phyloP scores from a whole-genome alignment of 2,113 vertebrate genomes.

The Aptenodytes forsteri region DNA sequence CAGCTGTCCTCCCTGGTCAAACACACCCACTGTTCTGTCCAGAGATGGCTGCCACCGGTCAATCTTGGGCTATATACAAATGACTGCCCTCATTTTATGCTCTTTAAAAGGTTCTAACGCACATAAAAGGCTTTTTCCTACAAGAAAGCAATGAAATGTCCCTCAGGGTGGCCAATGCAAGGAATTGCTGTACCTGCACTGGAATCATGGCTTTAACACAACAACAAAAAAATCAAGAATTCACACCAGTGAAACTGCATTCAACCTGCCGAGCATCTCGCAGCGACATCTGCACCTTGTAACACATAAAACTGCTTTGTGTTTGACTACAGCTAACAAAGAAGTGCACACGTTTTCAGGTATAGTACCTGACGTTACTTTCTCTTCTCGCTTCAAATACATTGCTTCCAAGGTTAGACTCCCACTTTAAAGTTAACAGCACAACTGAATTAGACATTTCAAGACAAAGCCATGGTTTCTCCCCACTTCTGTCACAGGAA shows the following conservation, averaged over 20 bases:
- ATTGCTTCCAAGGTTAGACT: background rate
- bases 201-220: fast-evolving
- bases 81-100: background rate
- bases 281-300: background rate
- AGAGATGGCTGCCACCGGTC: background rate
- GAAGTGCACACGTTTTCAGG: fast-evolving
- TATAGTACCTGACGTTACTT: background rate
- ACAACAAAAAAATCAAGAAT: background rate
- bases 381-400: background rate
- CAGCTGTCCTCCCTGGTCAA: background rate
- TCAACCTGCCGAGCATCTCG: background rate
- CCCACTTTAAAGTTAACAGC: background rate
- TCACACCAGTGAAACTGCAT: background rate
- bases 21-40: background rate
- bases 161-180: fast-evolving
- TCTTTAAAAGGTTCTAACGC: background rate
- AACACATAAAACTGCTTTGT: background rate
- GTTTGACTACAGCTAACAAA: background rate
- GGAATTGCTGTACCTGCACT: background rate
- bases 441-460: background rate
- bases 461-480: fast-evolving
- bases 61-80: background rate
- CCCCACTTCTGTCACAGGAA: background rate
- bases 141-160: background rate
- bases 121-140: background rate